A percentile compares a stretch with the other conserved stretches of the same genome.
These are phyloP conservation scores for Frankliniella intonsa DNA, from an alignment of 2,888 invertebrate genomes.

Conservation along the genomic window DNA sequence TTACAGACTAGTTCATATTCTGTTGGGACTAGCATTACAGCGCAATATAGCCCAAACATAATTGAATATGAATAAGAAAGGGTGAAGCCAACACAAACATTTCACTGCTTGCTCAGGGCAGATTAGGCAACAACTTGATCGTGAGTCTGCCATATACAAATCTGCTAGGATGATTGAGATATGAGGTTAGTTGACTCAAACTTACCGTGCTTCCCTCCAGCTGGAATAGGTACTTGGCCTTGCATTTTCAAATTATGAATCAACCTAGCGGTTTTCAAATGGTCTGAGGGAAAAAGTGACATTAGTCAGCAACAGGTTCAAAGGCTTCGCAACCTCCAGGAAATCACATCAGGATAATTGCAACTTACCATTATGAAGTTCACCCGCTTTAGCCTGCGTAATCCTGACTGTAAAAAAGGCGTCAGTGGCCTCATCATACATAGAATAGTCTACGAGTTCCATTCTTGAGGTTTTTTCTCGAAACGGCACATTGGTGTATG, in stretches of 20 bases:
- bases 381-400: too few relatives aligned
- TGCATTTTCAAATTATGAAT: not conserved
- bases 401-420: too few relatives aligned
- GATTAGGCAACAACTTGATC: too few relatives aligned
- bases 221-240: not conserved
- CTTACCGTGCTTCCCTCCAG: not conserved
- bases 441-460: too few relatives aligned
- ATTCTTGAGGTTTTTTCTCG: too few relatives aligned
- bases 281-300: not conserved
- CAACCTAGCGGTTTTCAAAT: not conserved
- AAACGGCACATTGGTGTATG: too few relatives aligned
- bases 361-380: too few relatives aligned
- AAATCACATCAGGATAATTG: too few relatives aligned
- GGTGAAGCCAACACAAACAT: not conserved
- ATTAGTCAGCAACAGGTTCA: not conserved
- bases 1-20: not conserved
- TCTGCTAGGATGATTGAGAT: not conserved
- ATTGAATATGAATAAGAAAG: not conserved
- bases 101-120: too few relatives aligned
- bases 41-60: not conserved
- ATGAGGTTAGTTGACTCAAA: constrained; percentile 1
- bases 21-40: not conserved
- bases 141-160: not conserved
- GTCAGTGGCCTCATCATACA: too few relatives aligned
- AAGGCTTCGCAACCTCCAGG: not conserved